A percentile compares a stretch with the other conserved stretches of the same genome.
Evolutionary conservation across 2,113 vertebrate species (phyloP).

Genomic region (Maylandia zebra): DNA sequence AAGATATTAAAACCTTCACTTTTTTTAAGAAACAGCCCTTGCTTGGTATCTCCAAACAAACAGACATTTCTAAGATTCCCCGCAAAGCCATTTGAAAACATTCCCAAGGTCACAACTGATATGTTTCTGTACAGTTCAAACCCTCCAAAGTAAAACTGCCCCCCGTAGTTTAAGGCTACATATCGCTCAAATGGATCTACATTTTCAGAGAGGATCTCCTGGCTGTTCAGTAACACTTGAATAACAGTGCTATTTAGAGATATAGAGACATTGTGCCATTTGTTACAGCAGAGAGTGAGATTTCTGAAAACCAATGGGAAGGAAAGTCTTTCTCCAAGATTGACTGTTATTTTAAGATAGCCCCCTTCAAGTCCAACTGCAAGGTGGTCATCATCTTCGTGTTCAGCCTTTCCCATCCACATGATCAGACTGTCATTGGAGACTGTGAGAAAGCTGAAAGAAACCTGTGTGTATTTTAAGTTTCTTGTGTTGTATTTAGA

Average conservation of each 20-base stretch:
- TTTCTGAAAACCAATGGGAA: slow-evolving; percentile 60
- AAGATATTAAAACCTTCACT: slow-evolving; percentile 81
- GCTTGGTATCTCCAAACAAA: slow-evolving; percentile 77
- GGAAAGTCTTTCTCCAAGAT: slow-evolving; percentile 75
- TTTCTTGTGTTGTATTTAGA: slow-evolving; percentile 69
- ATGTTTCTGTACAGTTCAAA: slow-evolving; percentile 76
- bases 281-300: slow-evolving; percentile 56
- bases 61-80: slow-evolving; percentile 78
- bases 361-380: slow-evolving; percentile 73
- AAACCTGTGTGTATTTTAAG: slow-evolving; percentile 65
- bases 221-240: slow-evolving; percentile 69
- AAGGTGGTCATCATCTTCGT: slow-evolving; percentile 81
- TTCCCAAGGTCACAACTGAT: slow-evolving; percentile 64
- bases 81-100: slow-evolving; percentile 75
- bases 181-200: slow-evolving; percentile 76
- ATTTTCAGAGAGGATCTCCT: slow-evolving; percentile 72
- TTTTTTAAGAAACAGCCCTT: slow-evolving; percentile 62
- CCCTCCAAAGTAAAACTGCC: slow-evolving; percentile 78
- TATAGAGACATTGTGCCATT: slow-evolving; percentile 70
- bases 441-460: slow-evolving; percentile 75
- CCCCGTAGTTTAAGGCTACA: slow-evolving; percentile 77
- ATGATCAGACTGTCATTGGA: slow-evolving; percentile 68
- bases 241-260: slow-evolving; percentile 74
- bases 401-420: slow-evolving; percentile 79
- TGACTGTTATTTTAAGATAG: slow-evolving; percentile 77